Percentiles rank a stretch among this genome's conserved stretches.
phyloP scores from a whole-genome alignment of 2,888 invertebrate species.

The Oxyteleia sp. region DNA sequence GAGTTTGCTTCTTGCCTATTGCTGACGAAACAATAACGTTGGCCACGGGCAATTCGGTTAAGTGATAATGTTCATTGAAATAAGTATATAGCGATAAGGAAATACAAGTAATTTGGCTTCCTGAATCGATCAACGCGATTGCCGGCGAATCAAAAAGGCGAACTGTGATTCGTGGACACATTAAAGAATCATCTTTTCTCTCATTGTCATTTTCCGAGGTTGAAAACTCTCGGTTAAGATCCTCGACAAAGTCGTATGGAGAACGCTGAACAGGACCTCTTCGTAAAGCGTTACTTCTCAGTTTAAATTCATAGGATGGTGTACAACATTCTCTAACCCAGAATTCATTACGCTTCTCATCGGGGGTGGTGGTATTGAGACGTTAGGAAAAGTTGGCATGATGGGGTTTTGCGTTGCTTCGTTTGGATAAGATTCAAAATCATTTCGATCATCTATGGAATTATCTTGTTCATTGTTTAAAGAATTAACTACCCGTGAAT shows the following conservation, averaged over 20 bases:
- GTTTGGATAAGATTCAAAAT: too few relatives aligned
- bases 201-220: neutral
- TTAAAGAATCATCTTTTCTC: conserved; percentile 45
- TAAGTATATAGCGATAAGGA: conserved; percentile 53
- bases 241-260: conserved; percentile 24
- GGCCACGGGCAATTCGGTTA: conserved; percentile 55
- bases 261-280: conserved; percentile 42
- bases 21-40: conserved; percentile 59
- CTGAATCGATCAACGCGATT: conserved; percentile 62
- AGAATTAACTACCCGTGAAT: too few relatives aligned
- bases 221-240: conserved; percentile 7
- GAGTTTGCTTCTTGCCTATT: conserved; percentile 50
- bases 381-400: too few relatives aligned
- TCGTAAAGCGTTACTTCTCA: conserved; percentile 28
- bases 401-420: too few relatives aligned
- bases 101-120: conserved; percentile 72
- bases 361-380: too few relatives aligned
- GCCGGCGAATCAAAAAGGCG: conserved; percentile 26
- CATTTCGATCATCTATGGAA: too few relatives aligned
- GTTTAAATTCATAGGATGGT: too few relatives aligned
- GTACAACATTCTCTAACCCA: too few relatives aligned
- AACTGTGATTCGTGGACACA: conserved; percentile 46
- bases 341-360: too few relatives aligned
- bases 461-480: too few relatives aligned
- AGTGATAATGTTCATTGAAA: conserved; percentile 20